phyloP scores from a whole-genome alignment of 2,797 vertebrate species.

The Decapterus maruadsi region DNA sequence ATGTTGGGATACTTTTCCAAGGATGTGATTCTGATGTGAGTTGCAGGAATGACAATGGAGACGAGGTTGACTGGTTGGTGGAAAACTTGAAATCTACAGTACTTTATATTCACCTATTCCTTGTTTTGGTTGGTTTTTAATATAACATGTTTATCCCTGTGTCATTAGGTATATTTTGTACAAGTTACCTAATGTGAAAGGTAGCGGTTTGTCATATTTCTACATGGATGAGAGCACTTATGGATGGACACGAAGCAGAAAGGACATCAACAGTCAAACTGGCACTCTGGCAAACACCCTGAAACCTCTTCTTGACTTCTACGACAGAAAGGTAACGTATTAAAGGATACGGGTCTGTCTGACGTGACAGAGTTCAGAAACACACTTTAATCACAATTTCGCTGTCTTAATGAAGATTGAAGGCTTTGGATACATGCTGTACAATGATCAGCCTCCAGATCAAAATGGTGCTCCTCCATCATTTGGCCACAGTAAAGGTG shows the following conservation, averaged over 20 bases:
- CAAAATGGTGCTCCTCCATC: background rate
- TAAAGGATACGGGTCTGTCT: background rate
- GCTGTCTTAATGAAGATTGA: conserved; percentile 40
- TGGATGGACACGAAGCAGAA: background rate
- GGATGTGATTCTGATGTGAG: conserved; percentile 48
- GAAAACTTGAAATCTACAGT: background rate
- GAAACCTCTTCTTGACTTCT: conserved; percentile 63
- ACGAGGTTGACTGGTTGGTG: conserved; percentile 69
- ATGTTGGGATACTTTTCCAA: conserved; percentile 31
- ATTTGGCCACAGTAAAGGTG: conserved; percentile 75
- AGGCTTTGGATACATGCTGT: conserved; percentile 71
- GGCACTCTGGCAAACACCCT: conserved; percentile 66
- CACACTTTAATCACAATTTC: background rate
- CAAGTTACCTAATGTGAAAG: conserved; percentile 39
- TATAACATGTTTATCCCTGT: background rate
- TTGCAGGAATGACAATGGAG: conserved; percentile 60
- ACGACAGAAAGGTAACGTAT: conserved; percentile 45
- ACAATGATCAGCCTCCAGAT: conserved; percentile 67
- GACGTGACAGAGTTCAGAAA: too few species aligned
- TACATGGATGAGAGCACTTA: conserved; percentile 71
- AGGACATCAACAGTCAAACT: conserved; percentile 35
- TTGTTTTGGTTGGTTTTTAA: background rate
- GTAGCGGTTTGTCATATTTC: conserved; percentile 45
- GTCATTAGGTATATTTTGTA: conserved; percentile 73
- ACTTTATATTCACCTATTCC: background rate